Conservation (phyloP, 2,113 vertebrate genomes). For the Apodemus sylvaticus region DNA sequence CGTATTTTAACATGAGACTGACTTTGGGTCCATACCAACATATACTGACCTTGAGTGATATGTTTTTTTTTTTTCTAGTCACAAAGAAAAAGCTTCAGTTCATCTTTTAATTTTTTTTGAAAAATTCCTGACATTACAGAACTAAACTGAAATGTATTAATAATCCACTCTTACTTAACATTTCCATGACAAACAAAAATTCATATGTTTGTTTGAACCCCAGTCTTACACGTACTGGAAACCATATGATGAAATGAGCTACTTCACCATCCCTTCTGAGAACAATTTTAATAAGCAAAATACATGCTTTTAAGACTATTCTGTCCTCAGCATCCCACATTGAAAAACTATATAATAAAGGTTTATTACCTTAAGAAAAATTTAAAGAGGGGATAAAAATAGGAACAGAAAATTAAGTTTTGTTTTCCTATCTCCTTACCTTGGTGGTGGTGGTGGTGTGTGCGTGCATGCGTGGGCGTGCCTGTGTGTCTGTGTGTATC, state of each 20-base stretch:
- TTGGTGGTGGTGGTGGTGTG: not conserved
- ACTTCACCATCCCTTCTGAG: not conserved
- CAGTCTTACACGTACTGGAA: not conserved
- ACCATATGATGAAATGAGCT: not conserved
- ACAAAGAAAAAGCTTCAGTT: too few relatives aligned
- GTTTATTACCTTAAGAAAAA: slow-evolving; percentile 24
- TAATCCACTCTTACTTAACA: too few relatives aligned
- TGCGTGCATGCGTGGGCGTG: too few relatives aligned
- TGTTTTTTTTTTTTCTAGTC: not conserved
- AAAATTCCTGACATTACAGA: too few relatives aligned
- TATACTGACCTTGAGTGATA: not conserved
- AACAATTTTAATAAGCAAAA: slow-evolving; percentile 21
- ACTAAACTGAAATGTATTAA: too few relatives aligned
- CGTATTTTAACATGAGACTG: slow-evolving; percentile 13
- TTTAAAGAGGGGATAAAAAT: not conserved
- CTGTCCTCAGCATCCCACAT: not conserved
- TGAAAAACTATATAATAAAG: not conserved
- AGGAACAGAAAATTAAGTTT: not conserved
- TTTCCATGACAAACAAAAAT: too few relatives aligned
- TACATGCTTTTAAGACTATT: not conserved
- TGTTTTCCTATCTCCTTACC: not conserved
- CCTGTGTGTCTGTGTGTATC: not conserved
- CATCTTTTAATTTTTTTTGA: too few relatives aligned
- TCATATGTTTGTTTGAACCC: too few relatives aligned
- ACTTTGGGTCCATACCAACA: slow-evolving; percentile 1